Evolutionary conservation across 64 coral and sea anemone genomes (phyloP).

Genomic region (Porites australiensis): DNA sequence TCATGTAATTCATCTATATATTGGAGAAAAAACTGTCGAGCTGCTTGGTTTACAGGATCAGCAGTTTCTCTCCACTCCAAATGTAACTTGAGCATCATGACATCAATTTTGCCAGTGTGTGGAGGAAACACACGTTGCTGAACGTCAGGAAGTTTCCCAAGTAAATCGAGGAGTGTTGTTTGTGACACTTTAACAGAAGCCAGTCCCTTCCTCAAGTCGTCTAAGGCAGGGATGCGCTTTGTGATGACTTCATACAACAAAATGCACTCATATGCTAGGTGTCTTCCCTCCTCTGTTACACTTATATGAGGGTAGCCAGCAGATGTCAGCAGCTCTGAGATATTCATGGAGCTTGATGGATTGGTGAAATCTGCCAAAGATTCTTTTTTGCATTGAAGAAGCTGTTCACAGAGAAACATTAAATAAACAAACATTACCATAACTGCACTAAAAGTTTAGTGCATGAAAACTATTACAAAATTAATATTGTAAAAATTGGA

Average conservation of each 20-base stretch:
- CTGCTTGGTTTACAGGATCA: neutral
- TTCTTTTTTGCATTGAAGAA: conserved; percentile 4
- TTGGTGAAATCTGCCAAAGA: conserved; percentile 30
- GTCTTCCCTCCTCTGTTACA: conserved; percentile 9
- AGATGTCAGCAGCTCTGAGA: conserved; percentile 59
- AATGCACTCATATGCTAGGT: conserved; percentile 34
- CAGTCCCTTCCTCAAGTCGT: conserved; percentile 45
- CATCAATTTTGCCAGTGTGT: neutral
- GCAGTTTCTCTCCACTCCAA: conserved; percentile 10
- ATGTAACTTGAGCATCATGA: neutral
- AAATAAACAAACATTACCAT: conserved; percentile 11
- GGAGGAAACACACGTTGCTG: conserved; percentile 27
- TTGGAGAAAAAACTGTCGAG: conserved; percentile 11
- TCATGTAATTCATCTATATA: conserved; percentile 34
- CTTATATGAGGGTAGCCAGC: conserved; percentile 49
- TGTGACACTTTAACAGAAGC: neutral
- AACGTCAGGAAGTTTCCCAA: conserved; percentile 25
- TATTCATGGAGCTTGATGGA: conserved; percentile 3
- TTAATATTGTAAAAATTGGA: neutral
- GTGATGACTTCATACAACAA: conserved; percentile 47
- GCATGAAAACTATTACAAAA: neutral
- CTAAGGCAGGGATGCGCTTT: conserved; percentile 19
- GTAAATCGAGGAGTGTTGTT: conserved; percentile 33
- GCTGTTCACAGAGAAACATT: conserved; percentile 19
- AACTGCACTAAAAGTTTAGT: neutral